Base-by-base conservation (phyloP, 2,797 vertebrate species). In the Sparidentex hasta region DNA sequence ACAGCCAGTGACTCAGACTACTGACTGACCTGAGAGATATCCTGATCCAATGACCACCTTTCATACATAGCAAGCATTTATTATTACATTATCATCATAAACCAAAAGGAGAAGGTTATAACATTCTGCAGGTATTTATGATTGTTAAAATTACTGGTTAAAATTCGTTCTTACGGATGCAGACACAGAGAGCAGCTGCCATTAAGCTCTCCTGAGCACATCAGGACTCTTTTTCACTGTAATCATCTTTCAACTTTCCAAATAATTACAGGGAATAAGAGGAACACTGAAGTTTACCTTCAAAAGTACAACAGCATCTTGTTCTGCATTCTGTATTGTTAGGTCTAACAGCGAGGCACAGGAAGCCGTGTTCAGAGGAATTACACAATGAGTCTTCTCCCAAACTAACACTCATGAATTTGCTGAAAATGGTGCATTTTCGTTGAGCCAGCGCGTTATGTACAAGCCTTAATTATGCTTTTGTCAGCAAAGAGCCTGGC, bases 401-500 rank as follows among this genome's bases (percentile, higher is more conserved):
- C 65, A 76, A 82, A 82, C 76, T 71, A 85, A 74, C 70, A 64
- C 70, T 80, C 12, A 3, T 73, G 71, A 83, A 83, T 87, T 69
- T 68, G 59, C 76, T 83, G 85, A 88, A 87, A 91, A 88, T 62
- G 50, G 43, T 0, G 57, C 33, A 75, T 89, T 90, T 91, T 79
- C 27, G 58, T 88, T 11, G 81, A 87, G 78, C 74, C 84, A 86
- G 82, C 71, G 25, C 1, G 2, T 88, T 84, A 81, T 81, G 66
- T 84, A 85, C 76, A 71, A 73, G 83, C 71, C 71, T 85, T 93
- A 93, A 93, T 92, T 87, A 85, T 87, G 80, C 85, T 81, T 87
- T 82, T 90, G 83, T 89, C 89, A 92, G 89, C 87, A 84, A 78
- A 82, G 78, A 89, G 70, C 74, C 70, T 72, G 74, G 78, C 69